Conservation (phyloP, 2,113 vertebrate genomes). For the Nesoenas mayeri region DNA sequence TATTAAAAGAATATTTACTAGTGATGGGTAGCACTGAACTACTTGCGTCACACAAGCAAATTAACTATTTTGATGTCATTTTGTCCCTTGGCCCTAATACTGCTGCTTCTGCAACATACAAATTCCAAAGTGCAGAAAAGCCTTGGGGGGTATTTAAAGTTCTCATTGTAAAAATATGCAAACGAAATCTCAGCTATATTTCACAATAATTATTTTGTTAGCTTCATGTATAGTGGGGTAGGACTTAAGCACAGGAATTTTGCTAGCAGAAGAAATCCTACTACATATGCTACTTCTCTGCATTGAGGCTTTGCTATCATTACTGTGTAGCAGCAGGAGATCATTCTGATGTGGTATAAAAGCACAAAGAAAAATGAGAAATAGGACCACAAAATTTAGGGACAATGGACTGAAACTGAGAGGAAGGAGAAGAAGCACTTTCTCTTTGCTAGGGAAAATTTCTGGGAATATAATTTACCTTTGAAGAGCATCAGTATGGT, state of each 20-base stretch:
- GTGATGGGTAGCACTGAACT: not conserved
- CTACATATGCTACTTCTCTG: not conserved
- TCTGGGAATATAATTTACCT: not conserved
- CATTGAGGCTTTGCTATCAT: not conserved
- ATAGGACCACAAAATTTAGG: not conserved
- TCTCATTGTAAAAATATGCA: not conserved
- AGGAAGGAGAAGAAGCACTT: not conserved
- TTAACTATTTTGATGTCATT: not conserved
- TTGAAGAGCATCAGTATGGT: not conserved
- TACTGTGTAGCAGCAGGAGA: not conserved
- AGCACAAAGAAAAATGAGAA: not conserved
- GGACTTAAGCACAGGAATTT: not conserved
- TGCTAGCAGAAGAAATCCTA: not conserved
- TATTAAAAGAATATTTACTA: not conserved
- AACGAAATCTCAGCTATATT: not conserved
- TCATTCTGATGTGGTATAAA: not conserved
- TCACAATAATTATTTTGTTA: not conserved
- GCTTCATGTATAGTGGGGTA: not conserved
- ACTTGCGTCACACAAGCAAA: not conserved
- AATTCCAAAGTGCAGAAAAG: not conserved
- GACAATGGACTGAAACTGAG: not conserved
- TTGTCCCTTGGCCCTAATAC: not conserved
- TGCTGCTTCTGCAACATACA: not conserved
- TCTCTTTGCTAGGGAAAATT: not conserved
- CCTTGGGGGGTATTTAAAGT: not conserved